Evolutionary conservation across 1,140 invertebrate species (phyloP), one percentile per base, ranked within the genome.

Genomic region (Drosophila pachea): DNA sequence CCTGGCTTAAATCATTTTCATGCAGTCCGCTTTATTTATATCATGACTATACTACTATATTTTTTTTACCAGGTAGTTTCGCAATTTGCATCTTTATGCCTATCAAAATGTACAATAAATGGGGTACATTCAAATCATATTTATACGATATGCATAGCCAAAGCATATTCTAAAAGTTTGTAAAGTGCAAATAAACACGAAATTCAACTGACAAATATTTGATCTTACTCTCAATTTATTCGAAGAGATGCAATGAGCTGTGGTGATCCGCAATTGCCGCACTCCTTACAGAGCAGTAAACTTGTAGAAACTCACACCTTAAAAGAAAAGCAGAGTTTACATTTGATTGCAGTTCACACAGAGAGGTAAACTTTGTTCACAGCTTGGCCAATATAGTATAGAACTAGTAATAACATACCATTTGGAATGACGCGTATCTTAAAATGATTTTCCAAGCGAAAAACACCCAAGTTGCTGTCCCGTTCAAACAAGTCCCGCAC

Each of bases 251-350:
- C 16, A 9, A 31, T 11, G 5, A 7, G 5, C 11, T 9, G 3
- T 45, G 14, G 16, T 11, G 7, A 47, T 47, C 43, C 29, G 7
- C 43, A 45, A 5, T n/a, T n/a, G 40, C 4, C 1, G n/a, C 6
- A 14, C 4, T 43, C 40, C 7, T 84, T 33, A 84, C 12, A 81
- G 52, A n/a, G 75, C 82, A 5, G 78, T 89, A 64, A 89, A 89
- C 65, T 89, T 89, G 61, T 72, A 89, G 66, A 89, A 89, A 64
- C 55, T 88, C 6, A 89, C 87, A 49, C 87, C 87, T 88, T 56
- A 11, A 52, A 50, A 29, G 12, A 12, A 58, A 4, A 32, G 11
- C 2, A 45, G 6, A 16, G 16, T 11, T 22, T 47, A 9, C 5
- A 29, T 9, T 8, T 4, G 8, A 47, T 7, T 11, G 7, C 9